phyloP scores from a whole-genome alignment of 1,140 invertebrate genomes.

The Drosophila arizonae region DNA sequence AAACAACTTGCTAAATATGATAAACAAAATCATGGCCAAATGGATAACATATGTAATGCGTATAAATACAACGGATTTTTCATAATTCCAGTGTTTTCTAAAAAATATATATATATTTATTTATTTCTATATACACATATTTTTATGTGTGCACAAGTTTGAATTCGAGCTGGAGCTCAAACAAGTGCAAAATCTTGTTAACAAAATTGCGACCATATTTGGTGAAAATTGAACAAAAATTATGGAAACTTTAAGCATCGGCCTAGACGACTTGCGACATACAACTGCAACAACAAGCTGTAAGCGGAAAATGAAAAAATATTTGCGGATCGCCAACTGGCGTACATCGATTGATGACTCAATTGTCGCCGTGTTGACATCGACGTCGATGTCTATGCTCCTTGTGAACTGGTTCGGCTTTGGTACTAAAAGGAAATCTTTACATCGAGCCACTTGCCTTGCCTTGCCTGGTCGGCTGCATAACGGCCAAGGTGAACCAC shows the following conservation, averaged over 20 bases:
- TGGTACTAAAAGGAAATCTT: conserved; percentile 74
- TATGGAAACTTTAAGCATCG: conserved; percentile 4
- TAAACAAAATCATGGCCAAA: conserved; percentile 66
- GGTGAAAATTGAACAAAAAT: conserved; percentile 59
- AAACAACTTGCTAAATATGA: conserved; percentile 65
- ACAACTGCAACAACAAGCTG: too few species aligned
- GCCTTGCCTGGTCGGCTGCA: conserved; percentile 28
- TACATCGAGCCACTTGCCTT: conserved; percentile 65
- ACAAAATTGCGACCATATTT: conserved; percentile 74
- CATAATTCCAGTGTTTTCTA: conserved; percentile 67
- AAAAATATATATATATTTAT: conserved; percentile 20
- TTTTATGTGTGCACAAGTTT: conserved; percentile 17
- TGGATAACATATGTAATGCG: conserved; percentile 39
- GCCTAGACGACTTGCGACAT: conserved; percentile 30
- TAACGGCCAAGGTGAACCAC: conserved; percentile 70
- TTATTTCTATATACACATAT: conserved; percentile 17
- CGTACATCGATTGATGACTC: conserved; percentile 54
- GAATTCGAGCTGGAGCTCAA: conserved; percentile 12
- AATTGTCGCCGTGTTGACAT: conserved; percentile 49
- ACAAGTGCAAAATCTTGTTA: conserved; percentile 70
- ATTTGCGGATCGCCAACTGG: background rate
- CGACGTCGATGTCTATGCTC: conserved; percentile 30
- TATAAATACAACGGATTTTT: conserved; percentile 60
- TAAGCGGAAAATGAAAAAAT: background rate
- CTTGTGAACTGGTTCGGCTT: conserved; percentile 62